These are phyloP conservation scores for Rhimphoctona megacephalus DNA, from an alignment of 2,888 invertebrate genomes.

Conservation along the genomic window DNA sequence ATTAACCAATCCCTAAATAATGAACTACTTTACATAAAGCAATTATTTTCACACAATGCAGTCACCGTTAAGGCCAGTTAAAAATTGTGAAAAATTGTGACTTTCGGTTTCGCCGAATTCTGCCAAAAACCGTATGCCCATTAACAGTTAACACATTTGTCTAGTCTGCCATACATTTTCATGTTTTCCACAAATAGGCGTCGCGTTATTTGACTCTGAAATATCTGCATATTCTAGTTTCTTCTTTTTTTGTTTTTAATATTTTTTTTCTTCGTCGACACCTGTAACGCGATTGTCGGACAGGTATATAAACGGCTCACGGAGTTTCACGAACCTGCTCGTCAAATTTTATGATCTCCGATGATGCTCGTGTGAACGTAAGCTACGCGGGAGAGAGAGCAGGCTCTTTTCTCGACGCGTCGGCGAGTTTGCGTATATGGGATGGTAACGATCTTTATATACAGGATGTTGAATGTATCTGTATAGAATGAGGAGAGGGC, in stretches of 20 bases:
- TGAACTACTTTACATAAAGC: not conserved
- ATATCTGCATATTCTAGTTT: conserved; percentile 4
- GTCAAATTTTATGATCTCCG: conserved; percentile 61
- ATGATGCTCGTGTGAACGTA: conserved; percentile 43
- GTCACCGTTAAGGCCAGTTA: not conserved
- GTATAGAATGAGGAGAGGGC: conserved; percentile 38
- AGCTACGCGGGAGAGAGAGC: conserved; percentile 14
- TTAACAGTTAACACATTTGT: not conserved
- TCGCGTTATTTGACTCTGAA: not conserved
- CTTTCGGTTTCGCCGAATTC: not conserved
- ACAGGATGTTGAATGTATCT: conserved; percentile 25
- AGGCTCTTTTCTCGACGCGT: conserved; percentile 13
- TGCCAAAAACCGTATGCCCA: not conserved
- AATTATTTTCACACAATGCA: not conserved
- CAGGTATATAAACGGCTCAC: conserved; percentile 20
- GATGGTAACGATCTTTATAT: conserved; percentile 22
- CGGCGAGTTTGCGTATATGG: conserved; percentile 17
- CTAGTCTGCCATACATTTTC: not conserved
- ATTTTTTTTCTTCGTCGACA: conserved; percentile 16
- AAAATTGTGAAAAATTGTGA: not conserved
- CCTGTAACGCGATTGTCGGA: conserved; percentile 42
- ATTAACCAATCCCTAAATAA: not conserved
- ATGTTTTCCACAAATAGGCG: not conserved
- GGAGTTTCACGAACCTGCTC: conserved; percentile 41
- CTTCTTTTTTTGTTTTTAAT: conserved; percentile 3